Percentiles rank a stretch among this genome's conserved stretches.
phyloP scores from a whole-genome alignment of 2,888 invertebrate species.

The Anthophora plumipes region DNA sequence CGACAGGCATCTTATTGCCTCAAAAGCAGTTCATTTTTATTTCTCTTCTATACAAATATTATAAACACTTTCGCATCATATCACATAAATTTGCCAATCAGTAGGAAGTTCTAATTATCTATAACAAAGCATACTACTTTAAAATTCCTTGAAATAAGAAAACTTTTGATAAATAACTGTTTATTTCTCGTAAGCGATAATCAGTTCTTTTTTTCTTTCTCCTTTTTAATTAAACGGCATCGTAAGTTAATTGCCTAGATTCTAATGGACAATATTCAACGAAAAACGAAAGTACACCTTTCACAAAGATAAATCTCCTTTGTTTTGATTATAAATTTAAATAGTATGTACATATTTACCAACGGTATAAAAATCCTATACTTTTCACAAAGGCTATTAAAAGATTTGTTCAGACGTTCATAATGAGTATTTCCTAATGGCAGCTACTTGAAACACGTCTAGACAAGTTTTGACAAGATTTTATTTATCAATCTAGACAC shows the following conservation, averaged over 20 bases:
- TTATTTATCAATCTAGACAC: constrained; percentile 6
- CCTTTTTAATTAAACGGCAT: not conserved
- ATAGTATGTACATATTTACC: constrained; percentile 28
- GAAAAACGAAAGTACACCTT: not conserved
- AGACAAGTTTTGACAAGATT: constrained; percentile 69
- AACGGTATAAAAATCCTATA: constrained; percentile 14
- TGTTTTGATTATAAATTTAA: not conserved
- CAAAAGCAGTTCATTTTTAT: constrained; percentile 52
- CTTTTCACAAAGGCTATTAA: constrained; percentile 3
- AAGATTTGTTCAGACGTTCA: constrained; percentile 40
- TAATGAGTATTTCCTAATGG: constrained; percentile 62
- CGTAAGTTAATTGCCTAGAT: not conserved
- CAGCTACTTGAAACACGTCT: constrained; percentile 69
- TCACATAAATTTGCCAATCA: constrained; percentile 20
- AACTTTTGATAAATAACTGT: not conserved
- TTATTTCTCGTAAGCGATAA: not conserved
- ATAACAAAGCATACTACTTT: constrained; percentile 15
- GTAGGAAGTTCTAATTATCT: constrained; percentile 32
- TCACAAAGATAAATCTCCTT: not conserved
- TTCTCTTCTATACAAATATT: constrained; percentile 32
- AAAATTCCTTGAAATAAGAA: not conserved
- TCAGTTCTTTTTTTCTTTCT: not conserved
- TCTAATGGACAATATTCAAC: not conserved
- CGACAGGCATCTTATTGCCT: constrained; percentile 80
- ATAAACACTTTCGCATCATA: constrained; percentile 22